A percentile compares a stretch with the other conserved stretches of the same genome.
phyloP scores from a whole-genome alignment of 2,113 vertebrate species.

The Oceanodroma tethys region DNA sequence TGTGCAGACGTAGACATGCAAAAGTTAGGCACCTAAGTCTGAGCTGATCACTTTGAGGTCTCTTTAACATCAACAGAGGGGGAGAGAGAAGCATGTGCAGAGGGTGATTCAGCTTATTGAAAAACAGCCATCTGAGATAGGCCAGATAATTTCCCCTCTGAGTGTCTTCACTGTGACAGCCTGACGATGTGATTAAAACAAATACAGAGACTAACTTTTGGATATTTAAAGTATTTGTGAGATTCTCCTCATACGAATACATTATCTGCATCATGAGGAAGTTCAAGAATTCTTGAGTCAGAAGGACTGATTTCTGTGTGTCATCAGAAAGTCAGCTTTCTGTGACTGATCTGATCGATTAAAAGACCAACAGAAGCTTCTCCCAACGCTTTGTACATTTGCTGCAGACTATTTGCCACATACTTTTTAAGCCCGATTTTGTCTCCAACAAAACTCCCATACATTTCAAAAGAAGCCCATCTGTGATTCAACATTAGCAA shows the following conservation, averaged over 20 bases:
- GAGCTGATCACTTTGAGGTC: not conserved
- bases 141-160: not conserved
- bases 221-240: not conserved
- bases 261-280: not conserved
- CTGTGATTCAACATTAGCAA: not conserved
- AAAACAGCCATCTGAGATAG: not conserved
- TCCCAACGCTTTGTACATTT: not conserved
- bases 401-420: rapidly evolving
- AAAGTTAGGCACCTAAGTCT: not conserved
- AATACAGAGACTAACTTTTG: not conserved
- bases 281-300: not conserved
- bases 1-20: not conserved
- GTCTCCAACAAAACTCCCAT: not conserved
- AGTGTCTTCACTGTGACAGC: not conserved
- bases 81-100: not conserved
- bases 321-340: not conserved
- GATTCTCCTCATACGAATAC: not conserved
- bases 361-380: not conserved
- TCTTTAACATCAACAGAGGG: not conserved
- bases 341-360: not conserved
- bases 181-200: not conserved
- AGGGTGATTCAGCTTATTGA: not conserved
- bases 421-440: not conserved
- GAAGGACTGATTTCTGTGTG: not conserved
- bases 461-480: not conserved